phyloP scores from a whole-genome alignment of 2,113 vertebrate species.

The Vicugna pacos region DNA sequence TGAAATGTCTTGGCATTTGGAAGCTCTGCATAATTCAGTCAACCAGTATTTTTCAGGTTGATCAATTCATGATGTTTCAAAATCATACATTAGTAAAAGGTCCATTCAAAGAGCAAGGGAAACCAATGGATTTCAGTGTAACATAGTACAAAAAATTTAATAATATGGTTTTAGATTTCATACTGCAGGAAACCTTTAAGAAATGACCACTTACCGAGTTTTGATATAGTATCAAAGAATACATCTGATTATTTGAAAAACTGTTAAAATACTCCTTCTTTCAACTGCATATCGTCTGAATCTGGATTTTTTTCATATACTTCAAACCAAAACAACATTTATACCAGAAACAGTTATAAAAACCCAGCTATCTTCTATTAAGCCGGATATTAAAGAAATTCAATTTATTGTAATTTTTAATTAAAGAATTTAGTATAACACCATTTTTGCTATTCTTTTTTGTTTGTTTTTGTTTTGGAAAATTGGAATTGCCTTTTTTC shows the following conservation, averaged over 20 bases:
- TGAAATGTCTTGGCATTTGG: neutral
- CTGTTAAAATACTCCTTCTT: neutral
- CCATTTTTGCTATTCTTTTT: neutral
- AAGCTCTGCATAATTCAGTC: neutral
- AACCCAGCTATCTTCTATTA: neutral
- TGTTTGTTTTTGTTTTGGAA: constrained; percentile 14
- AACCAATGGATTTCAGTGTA: neutral
- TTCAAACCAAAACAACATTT: neutral
- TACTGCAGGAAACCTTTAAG: neutral
- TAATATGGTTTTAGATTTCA: constrained; percentile 20
- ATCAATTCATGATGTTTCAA: neutral
- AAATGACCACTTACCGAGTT: constrained; percentile 29
- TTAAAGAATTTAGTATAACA: constrained; percentile 13
- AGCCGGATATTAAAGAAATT: neutral
- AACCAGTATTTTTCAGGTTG: neutral
- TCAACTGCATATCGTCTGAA: neutral
- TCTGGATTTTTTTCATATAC: neutral
- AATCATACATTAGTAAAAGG: neutral
- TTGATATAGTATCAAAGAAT: neutral
- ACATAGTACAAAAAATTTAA: neutral
- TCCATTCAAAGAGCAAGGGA: neutral
- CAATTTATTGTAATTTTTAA: constrained; percentile 55
- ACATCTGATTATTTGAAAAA: neutral
- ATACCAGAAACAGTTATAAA: constrained; percentile 32
- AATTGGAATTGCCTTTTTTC: neutral